Evolutionary conservation across 2,888 invertebrate species (phyloP).

Genomic region (Morpho deidamia): DNA sequence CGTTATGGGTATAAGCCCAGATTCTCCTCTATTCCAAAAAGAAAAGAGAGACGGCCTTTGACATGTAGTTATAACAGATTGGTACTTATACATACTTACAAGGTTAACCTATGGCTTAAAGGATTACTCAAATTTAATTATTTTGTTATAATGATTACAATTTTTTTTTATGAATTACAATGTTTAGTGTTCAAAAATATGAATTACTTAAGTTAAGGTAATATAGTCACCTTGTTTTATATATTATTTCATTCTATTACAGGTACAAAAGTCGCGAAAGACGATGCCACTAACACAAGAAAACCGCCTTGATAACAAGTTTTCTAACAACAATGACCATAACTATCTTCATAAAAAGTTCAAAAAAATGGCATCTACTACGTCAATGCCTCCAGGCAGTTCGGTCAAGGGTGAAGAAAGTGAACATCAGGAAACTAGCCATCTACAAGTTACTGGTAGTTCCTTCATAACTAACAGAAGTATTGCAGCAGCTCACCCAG

Average conservation of each 20-base stretch:
- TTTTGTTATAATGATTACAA: too few relatives aligned
- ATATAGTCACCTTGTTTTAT: not conserved
- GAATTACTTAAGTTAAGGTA: too few relatives aligned
- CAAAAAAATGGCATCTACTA: conserved; percentile 88
- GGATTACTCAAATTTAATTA: too few relatives aligned
- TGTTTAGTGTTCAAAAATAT: too few relatives aligned
- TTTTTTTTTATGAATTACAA: too few relatives aligned
- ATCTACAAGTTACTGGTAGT: conserved; percentile 47
- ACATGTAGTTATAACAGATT: too few relatives aligned
- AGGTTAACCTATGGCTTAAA: too few relatives aligned
- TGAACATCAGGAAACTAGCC: conserved; percentile 50
- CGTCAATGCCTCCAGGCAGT: conserved; percentile 55
- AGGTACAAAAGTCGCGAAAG: conserved; percentile 65
- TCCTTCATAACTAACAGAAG: conserved; percentile 63
- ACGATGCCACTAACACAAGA: conserved; percentile 71
- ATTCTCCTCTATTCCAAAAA: too few relatives aligned
- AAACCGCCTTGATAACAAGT: conserved; percentile 68
- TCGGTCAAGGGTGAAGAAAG: conserved; percentile 49
- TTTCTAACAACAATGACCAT: conserved; percentile 79
- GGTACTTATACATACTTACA: too few relatives aligned
- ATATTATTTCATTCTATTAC: conserved; percentile 35
- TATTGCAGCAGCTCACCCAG: conserved; percentile 68
- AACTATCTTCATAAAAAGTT: conserved; percentile 96
- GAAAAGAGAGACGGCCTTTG: too few relatives aligned
- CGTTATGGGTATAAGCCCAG: too few relatives aligned